Percentiles rank a stretch among this genome's conserved stretches.
Conservation (phyloP, 2,113 vertebrate species). For the Scolopax mira region DNA sequence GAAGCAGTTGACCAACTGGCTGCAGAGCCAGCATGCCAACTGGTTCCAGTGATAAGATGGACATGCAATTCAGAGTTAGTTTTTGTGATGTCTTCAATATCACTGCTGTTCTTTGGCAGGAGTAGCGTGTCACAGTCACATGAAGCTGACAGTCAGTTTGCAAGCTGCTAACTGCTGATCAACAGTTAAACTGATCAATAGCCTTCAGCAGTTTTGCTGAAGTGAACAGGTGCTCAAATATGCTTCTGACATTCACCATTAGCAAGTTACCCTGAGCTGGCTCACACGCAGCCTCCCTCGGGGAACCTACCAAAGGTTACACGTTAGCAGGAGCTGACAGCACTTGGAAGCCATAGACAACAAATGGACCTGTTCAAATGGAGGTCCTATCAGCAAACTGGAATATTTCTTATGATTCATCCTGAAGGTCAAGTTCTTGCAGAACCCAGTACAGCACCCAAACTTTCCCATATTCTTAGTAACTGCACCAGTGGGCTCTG, state of each 20-base stretch:
- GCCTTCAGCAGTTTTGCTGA: background rate
- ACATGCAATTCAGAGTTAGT: background rate
- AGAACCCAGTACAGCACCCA: background rate
- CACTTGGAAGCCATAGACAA: background rate
- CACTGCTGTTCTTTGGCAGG: background rate
- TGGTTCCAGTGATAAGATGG: background rate
- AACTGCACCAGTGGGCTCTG: background rate
- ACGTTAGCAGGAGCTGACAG: fast-evolving
- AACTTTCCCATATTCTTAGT: background rate
- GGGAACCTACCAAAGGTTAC: background rate
- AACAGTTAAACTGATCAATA: background rate
- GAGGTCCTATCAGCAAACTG: background rate
- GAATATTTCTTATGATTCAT: background rate
- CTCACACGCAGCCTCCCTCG: background rate
- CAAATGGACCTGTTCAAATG: no score
- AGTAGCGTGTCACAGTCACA: background rate
- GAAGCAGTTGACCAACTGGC: background rate
- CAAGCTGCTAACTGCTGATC: background rate
- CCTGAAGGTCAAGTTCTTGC: background rate
- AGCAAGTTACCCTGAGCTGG: background rate
- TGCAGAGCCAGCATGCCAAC: background rate
- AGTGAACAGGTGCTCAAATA: background rate
- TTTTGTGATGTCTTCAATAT: background rate
- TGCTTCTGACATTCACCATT: background rate
- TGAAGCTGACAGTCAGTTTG: background rate